Conservation (phyloP, 2,113 vertebrate genomes). For the Podiceps cristatus region DNA sequence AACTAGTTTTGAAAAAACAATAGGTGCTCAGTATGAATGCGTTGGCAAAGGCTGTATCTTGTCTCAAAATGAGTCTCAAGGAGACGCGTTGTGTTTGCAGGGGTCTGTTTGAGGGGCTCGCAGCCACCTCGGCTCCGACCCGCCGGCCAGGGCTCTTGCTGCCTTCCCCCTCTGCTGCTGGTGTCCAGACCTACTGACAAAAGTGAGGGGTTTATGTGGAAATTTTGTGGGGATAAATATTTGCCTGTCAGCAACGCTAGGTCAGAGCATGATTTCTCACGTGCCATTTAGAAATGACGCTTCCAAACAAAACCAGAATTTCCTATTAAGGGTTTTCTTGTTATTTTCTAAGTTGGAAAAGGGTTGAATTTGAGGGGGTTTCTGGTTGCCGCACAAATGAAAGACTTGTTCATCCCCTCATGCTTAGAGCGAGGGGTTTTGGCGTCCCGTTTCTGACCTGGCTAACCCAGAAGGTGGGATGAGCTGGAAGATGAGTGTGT, state of each 20-base stretch:
- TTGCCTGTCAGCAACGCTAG: neutral
- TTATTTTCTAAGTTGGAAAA: neutral
- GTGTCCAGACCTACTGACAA: neutral
- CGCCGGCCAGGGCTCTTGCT: neutral
- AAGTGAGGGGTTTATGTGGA: constrained; percentile 25
- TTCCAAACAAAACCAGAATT: constrained; percentile 14
- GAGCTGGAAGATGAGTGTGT: neutral
- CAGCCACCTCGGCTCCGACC: neutral
- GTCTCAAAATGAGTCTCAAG: neutral
- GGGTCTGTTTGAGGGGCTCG: rapidly evolving
- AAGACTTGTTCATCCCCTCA: neutral
- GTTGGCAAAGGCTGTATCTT: neutral
- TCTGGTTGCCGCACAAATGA: neutral
- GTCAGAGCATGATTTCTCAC: neutral
- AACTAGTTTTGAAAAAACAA: neutral
- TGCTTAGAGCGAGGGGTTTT: neutral
- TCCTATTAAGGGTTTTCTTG: neutral
- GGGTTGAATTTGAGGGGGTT: neutral
- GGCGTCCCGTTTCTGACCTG: neutral
- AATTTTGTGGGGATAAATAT: constrained; percentile 36
- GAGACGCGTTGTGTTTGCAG: neutral
- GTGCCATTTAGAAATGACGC: constrained; percentile 17
- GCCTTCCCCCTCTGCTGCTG: neutral
- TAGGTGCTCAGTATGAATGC: neutral
- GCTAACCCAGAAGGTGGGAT: neutral